These are phyloP conservation scores for Crotophaga sulcirostris DNA, from an alignment of 2,113 vertebrate species.

Conservation along the genomic window DNA sequence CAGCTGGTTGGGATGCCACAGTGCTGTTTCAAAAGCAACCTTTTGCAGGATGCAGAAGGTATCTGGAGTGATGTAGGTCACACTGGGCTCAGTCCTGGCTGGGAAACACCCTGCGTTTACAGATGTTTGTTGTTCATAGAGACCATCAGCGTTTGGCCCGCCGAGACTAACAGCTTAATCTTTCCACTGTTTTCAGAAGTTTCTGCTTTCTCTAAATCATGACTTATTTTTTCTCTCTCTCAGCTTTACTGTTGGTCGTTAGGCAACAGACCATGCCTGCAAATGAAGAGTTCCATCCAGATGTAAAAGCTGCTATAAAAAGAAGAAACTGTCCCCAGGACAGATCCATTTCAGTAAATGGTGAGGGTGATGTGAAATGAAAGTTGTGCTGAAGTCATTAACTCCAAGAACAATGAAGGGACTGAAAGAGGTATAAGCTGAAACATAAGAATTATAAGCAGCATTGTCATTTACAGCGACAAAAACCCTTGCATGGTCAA, in stretches of 20 bases:
- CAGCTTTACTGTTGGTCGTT: neutral
- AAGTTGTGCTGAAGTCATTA: slow-evolving; percentile 13
- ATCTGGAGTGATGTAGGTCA: neutral
- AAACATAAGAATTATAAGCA: neutral
- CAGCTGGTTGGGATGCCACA: accelerated
- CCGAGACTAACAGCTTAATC: neutral
- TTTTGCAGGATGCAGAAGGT: neutral
- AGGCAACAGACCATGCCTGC: neutral
- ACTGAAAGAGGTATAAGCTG: neutral
- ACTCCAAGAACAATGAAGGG: neutral
- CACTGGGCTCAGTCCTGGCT: neutral
- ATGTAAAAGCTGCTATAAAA: slow-evolving; percentile 27
- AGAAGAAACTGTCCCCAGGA: neutral
- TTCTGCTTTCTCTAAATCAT: neutral
- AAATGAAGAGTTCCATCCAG: slow-evolving; percentile 4
- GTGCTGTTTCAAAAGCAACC: neutral
- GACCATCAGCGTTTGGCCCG: neutral
- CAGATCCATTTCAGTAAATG: slow-evolving; percentile 21
- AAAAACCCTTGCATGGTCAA: neutral
- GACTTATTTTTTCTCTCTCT: neutral
- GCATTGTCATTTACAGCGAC: slow-evolving; percentile 1
- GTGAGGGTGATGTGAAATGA: slow-evolving; percentile 16
- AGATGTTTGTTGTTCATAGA: neutral
- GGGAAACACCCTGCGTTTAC: neutral
- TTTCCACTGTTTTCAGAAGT: neutral